phyloP scores from a whole-genome alignment of 2,113 vertebrate species.

The Nothobranchius furzeri region DNA sequence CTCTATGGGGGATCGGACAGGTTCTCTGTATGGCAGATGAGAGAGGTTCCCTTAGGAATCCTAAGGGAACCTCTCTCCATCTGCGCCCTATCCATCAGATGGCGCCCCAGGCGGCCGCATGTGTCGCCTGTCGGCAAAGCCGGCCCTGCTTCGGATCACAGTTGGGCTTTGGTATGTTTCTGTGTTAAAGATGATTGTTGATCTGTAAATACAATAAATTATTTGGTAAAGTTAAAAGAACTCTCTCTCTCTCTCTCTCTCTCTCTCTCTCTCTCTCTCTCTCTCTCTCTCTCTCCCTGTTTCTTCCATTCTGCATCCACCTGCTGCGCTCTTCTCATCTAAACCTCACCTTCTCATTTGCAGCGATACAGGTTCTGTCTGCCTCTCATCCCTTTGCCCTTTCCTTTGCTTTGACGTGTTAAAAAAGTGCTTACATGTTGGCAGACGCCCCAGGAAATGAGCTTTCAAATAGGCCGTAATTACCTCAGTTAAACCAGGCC shows the following conservation, averaged over 20 bases:
- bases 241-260: constrained; percentile 1
- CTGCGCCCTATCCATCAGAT: no score
- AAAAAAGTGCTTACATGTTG: constrained; percentile 22
- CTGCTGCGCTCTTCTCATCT: constrained; percentile 23
- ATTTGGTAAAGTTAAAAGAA: no score
- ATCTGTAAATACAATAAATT: no score
- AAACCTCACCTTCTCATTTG: constrained; percentile 33
- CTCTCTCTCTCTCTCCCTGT: constrained; percentile 21
- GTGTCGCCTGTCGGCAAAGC: no score
- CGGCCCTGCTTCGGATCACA: no score
- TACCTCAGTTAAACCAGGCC: constrained; percentile 47
- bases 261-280: constrained; percentile 6
- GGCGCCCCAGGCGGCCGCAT: no score
- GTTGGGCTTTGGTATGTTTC: no score
- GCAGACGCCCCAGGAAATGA: constrained; percentile 29
- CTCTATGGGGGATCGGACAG: no score
- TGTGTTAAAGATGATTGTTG: no score
- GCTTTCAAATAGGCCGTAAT: constrained; percentile 59
- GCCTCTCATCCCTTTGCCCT: constrained; percentile 20
- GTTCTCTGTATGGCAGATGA: no score
- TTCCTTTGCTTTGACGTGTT: constrained; percentile 22
- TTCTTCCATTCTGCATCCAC: constrained; percentile 24
- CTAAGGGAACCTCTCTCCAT: no score
- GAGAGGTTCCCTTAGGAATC: no score
- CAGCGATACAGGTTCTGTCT: background rate